These are phyloP conservation scores for Pantherophis guttatus DNA, from an alignment of 2,113 vertebrate genomes.

Conservation along the genomic window DNA sequence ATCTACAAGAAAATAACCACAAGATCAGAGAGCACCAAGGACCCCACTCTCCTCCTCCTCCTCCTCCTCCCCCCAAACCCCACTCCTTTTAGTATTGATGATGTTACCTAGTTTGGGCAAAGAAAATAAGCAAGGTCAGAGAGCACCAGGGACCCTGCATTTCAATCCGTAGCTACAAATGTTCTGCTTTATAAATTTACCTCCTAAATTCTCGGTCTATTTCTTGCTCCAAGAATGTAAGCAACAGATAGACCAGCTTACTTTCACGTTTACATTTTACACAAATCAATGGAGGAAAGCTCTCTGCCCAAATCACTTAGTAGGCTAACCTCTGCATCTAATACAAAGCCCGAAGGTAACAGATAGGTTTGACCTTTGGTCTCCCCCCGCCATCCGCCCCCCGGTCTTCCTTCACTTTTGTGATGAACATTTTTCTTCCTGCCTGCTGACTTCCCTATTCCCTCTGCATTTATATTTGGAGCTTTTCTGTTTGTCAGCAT, in stretches of 20 bases:
- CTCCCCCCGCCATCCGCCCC: not conserved
- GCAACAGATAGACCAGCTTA: not conserved
- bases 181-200: not conserved
- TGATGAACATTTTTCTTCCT: not conserved
- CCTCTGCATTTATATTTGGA: not conserved
- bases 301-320: not conserved
- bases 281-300: not conserved
- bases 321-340: slow-evolving; percentile 6
- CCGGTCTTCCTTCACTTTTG: not conserved
- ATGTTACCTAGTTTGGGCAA: too few relatives aligned
- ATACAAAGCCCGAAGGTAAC: not conserved
- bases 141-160: not conserved
- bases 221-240: not conserved
- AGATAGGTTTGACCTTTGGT: slow-evolving; percentile 8
- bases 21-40: too few relatives aligned
- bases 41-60: too few relatives aligned
- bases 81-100: too few relatives aligned
- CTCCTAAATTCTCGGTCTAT: not conserved
- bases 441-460: not conserved
- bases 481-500: not conserved
- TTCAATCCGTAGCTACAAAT: not conserved
- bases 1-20: too few relatives aligned
- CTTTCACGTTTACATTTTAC: not conserved
- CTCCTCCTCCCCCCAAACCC: too few relatives aligned
- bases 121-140: not conserved